Base-by-base conservation (phyloP, 2,797 vertebrate genomes). In the Hapalemur alaotrensis region DNA sequence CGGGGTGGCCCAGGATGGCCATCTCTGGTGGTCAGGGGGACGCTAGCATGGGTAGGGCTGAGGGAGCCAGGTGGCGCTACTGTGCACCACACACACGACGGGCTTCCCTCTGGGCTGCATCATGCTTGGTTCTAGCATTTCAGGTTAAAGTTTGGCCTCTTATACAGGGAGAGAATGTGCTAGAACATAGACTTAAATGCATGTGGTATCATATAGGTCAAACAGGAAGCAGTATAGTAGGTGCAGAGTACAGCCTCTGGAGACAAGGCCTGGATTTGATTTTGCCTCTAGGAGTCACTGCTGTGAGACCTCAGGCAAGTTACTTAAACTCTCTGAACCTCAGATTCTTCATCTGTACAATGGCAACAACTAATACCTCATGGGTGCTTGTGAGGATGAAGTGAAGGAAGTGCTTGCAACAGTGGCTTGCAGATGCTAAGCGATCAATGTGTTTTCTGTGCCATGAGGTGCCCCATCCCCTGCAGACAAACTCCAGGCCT, bases 401-500 rank as follows among this genome's bases (percentile, higher is more conserved):
- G 46, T 5, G 50, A 32, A 70, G 30, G 32, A 43, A 61, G 2
- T n/a, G 2, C 20, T 5, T 13, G 32, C 15, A 5, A 23, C 7
- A 0, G 80, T 2, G 63, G 4, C 50, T 30, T 2, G 7, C 2
- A 0, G 0, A 13, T 2, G 6, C 4, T 1, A 52, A 41, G 7
- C 2, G 35, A 28, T 5, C 69, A n/a, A n/a, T n/a, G 63, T 65
- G 63, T 18, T 65, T 65, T 18, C 17, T 65, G 32, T n/a, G 63
- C 32, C 7, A 59, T 12, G 23, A 59, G 57, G 23, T 59, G 57
- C 23, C 23, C 57, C 57, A 28, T 59, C 23, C 57, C 57, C 25
- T 59, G 57, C 57, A 59, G 57, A 59, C 57, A 59, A 59, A 59
- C 23, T 59, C 57, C 4, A 10, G 57, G 57, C 57, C 57, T 59